A percentile compares a stretch with the other conserved stretches of the same genome.
Evolutionary conservation across 1,140 invertebrate genomes (phyloP).

Genomic region (Lamellibrachia luymesi): DNA sequence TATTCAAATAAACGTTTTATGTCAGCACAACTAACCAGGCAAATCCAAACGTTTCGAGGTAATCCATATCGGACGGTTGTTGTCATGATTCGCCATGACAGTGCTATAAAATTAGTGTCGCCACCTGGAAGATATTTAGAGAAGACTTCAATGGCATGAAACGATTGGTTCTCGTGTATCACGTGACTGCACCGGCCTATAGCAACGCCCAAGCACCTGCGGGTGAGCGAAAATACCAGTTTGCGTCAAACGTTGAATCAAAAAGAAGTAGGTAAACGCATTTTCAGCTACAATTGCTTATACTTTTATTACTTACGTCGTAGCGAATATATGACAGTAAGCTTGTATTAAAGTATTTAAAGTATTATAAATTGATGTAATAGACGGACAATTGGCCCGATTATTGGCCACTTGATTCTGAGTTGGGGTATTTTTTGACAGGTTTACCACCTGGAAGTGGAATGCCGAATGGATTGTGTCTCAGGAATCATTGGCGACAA

Average conservation of each 20-base stretch:
- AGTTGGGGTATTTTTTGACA: background rate
- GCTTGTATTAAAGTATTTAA: background rate
- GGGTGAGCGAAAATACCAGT: background rate
- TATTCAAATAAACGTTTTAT: background rate
- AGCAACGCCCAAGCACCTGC: slow-evolving; percentile 2
- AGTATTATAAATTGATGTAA: background rate
- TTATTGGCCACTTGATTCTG: background rate
- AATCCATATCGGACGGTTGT: slow-evolving; percentile 1
- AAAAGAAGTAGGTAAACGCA: background rate
- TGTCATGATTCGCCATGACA: slow-evolving; percentile 1
- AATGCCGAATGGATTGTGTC: background rate
- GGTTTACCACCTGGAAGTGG: background rate
- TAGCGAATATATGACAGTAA: background rate
- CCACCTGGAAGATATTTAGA: background rate
- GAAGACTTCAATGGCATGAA: background rate
- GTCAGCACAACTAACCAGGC: background rate
- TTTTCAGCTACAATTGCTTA: background rate
- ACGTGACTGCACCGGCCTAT: background rate
- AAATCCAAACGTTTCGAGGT: background rate
- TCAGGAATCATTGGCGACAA: background rate
- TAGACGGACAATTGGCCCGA: background rate
- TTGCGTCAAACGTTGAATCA: background rate
- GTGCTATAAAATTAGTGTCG: background rate
- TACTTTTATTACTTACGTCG: background rate
- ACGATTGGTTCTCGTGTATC: background rate